Evolutionary conservation across 2,113 vertebrate genomes (phyloP).

Genomic region (Trichomycterus rosablanca): DNA sequence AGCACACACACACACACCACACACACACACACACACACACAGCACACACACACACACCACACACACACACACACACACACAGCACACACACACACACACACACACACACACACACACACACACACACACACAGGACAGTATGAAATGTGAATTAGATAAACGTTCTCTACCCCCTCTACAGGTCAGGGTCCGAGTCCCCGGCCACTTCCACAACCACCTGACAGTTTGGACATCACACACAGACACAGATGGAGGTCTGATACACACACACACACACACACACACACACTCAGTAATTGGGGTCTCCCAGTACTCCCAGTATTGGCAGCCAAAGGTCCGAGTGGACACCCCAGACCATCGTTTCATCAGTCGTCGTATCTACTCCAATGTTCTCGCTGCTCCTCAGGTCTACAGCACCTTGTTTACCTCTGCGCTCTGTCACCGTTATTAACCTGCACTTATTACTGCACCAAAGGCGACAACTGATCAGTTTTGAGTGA

Average conservation of each 20-base stretch:
- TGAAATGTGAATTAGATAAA: constrained; percentile 1
- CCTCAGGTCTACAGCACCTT: too few species aligned
- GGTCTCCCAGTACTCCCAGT: too few species aligned
- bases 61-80: constrained; percentile 30
- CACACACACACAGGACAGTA: neutral
- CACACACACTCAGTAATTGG: neutral
- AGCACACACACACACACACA: constrained; percentile 26
- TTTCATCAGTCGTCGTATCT: too few species aligned
- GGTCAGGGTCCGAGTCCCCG: constrained; percentile 26
- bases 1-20: constrained; percentile 9
- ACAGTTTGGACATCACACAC: neutral
- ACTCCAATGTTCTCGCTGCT: too few species aligned
- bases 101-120: constrained; percentile 22
- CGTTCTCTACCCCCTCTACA: constrained; percentile 21
- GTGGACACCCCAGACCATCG: too few species aligned
- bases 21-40: constrained; percentile 28
- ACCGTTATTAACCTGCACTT: too few species aligned
- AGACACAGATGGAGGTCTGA: neutral
- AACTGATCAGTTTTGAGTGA: too few species aligned
- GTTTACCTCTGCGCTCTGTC: too few species aligned
- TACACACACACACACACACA: neutral
- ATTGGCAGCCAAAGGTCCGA: too few species aligned
- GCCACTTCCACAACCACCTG: neutral
- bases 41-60: constrained; percentile 33
- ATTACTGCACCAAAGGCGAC: too few species aligned